Percentiles rank a stretch among this genome's conserved stretches.
Conservation (phyloP, 2,113 vertebrate species). For the Todiramphus saurophagus region DNA sequence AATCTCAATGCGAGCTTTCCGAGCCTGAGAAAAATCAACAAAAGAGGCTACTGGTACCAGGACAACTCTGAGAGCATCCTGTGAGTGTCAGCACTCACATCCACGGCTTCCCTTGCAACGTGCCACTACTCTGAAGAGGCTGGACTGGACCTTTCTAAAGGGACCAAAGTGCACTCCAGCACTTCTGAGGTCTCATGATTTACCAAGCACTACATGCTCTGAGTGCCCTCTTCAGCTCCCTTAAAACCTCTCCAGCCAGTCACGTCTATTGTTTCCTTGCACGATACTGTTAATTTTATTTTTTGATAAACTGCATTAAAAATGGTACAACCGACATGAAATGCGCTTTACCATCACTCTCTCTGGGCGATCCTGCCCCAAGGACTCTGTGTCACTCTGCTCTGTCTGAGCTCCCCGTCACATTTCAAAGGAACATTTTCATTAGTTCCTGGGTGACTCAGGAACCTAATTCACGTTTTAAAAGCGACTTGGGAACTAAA, state of each 20-base stretch:
- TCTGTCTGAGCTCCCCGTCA: neutral
- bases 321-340: neutral
- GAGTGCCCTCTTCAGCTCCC: neutral
- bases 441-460: conserved; percentile 46
- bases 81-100: neutral
- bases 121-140: neutral
- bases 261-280: neutral
- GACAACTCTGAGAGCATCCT: neutral
- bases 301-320: conserved; percentile 17
- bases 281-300: neutral
- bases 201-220: neutral
- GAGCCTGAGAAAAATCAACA: neutral
- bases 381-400: neutral
- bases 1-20: neutral
- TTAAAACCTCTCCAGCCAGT: neutral
- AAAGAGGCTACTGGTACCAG: neutral
- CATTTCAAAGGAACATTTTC: conserved; percentile 49
- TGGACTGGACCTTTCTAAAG: neutral
- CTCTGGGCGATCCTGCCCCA: neutral
- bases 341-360: neutral
- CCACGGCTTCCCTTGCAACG: accelerated
- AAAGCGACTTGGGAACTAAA: conserved; percentile 36
- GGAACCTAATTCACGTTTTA: neutral
- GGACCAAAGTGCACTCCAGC: neutral
- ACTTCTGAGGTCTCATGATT: neutral